Base-by-base conservation (phyloP, 2,113 vertebrate genomes). In the Lepidothrix coronata region DNA sequence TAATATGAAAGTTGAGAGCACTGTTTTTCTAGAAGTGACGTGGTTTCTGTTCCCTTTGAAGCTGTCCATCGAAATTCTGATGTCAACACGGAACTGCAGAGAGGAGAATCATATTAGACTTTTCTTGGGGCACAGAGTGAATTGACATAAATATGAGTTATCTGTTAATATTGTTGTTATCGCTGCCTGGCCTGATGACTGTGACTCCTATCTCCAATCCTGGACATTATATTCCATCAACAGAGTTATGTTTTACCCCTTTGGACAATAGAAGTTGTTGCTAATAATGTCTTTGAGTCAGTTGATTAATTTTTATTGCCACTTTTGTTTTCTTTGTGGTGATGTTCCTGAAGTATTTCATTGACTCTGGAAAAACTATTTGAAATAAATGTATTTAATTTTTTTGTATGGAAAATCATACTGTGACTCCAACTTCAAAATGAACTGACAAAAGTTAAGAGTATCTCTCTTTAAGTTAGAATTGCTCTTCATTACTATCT, bases 61-160 rank as follows among this genome's bases (percentile, higher is more conserved):
- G 51, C 23, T 0, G 0, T 27, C 61, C 70, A 62, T 72, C 2
- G 35, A 48, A 74, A 57, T 11, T 43, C 41, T 95, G 66, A 87
- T 89, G 91, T 75, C 76, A 94, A 37, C 2, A 21, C 35, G 44
- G 57, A 76, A 83, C 21, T 79, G 44, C 44, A 79, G 63, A 78
- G 41, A 76, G 70, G 41, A 88, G 54, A 94, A 89, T 88, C 46
- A 8, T 27, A 85, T 79, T 68, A 90, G 37, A 51, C 23, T 88
- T 76, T 85, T 82, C 63, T 66, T 27, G 19, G 70, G 89, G 89
- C 58, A 66, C 28, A 19, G 39, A 48, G 54, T 59, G 19, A 90
- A 88, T 93, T 68, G 89, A 91, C 85, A 54, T 65, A 95, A 95
- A 91, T 88, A 79, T 70, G 90, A 95, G 85, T 96, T 97, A 96